Conservation (phyloP, 2,113 vertebrate species). For the Notothenia coriiceps region DNA sequence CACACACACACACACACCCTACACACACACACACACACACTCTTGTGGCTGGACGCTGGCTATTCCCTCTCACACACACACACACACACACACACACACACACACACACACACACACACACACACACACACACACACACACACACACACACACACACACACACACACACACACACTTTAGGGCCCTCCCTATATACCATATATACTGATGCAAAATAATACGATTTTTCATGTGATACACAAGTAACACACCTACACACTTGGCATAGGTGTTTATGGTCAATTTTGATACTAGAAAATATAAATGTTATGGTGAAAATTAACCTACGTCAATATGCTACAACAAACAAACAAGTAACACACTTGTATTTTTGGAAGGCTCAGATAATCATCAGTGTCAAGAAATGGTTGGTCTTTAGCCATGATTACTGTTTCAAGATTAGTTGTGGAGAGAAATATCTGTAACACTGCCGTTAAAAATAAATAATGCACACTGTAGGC, state of each 20-base stretch:
- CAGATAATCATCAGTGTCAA: conserved; percentile 23
- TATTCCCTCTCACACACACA: too few species aligned
- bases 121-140: conserved; percentile 25
- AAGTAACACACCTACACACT: conserved; percentile 22
- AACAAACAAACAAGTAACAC: not conserved
- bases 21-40: conserved; percentile 16
- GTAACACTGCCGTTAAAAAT: conserved; percentile 57
- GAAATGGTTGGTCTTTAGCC: not conserved
- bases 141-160: conserved; percentile 9
- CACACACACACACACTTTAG: conserved; percentile 13
- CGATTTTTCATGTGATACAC: conserved; percentile 29
- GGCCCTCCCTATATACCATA: conserved; percentile 20
- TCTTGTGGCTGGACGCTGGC: too few species aligned
- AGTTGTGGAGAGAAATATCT: conserved; percentile 34
- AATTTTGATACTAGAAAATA: conserved; percentile 45
- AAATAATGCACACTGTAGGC: not conserved
- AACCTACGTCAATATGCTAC: not conserved
- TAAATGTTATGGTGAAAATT: conserved; percentile 4
- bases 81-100: not conserved
- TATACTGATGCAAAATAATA: conserved; percentile 23
- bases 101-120: not conserved
- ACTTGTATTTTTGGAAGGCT: not conserved
- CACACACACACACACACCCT: conserved; percentile 13
- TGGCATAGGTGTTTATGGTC: conserved; percentile 17
- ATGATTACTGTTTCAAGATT: conserved; percentile 3